Percentiles rank a stretch among this genome's conserved stretches.
Conservation (phyloP, 2,888 invertebrate species). For the Hirtodrosophila duncani region DNA sequence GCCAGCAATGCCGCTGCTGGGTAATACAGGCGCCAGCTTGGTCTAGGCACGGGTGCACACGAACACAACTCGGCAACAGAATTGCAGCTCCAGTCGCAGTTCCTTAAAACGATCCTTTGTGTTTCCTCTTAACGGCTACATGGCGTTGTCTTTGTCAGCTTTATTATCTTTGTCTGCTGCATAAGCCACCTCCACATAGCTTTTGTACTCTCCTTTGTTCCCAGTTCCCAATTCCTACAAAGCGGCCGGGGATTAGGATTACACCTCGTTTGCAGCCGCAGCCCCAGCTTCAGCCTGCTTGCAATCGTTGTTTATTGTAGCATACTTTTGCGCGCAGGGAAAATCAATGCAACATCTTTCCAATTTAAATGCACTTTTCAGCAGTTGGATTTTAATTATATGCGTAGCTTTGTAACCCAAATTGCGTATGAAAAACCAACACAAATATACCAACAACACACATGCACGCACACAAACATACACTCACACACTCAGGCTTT, state of each 20-base stretch:
- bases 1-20: slow-evolving; percentile 72
- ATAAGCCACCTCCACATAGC: slow-evolving; percentile 18
- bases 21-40: slow-evolving; percentile 78
- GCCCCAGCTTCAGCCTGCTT: slow-evolving; percentile 9
- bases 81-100: background rate
- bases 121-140: slow-evolving; percentile 37
- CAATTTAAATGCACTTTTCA: slow-evolving; percentile 67
- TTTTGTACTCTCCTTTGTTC: slow-evolving; percentile 15
- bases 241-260: slow-evolving; percentile 7
- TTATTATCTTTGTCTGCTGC: slow-evolving; percentile 18
- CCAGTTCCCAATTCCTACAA: too few relatives aligned
- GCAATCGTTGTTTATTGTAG: slow-evolving; percentile 25
- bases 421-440: slow-evolving; percentile 67
- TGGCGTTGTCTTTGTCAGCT: slow-evolving; percentile 24
- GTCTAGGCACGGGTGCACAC: too few relatives aligned
- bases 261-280: slow-evolving; percentile 17
- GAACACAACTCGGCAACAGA: too few relatives aligned
- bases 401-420: slow-evolving; percentile 64
- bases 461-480: slow-evolving; percentile 9
- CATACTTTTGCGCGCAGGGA: slow-evolving; percentile 64
- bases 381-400: slow-evolving; percentile 49
- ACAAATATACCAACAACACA: slow-evolving; percentile 38
- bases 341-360: slow-evolving; percentile 62
- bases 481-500: slow-evolving; percentile 14
- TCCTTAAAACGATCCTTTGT: too few relatives aligned